A percentile compares a stretch with the other conserved stretches of the same genome.
phyloP scores from a whole-genome alignment of 2,888 invertebrate genomes.

The Limulus polyphemus region DNA sequence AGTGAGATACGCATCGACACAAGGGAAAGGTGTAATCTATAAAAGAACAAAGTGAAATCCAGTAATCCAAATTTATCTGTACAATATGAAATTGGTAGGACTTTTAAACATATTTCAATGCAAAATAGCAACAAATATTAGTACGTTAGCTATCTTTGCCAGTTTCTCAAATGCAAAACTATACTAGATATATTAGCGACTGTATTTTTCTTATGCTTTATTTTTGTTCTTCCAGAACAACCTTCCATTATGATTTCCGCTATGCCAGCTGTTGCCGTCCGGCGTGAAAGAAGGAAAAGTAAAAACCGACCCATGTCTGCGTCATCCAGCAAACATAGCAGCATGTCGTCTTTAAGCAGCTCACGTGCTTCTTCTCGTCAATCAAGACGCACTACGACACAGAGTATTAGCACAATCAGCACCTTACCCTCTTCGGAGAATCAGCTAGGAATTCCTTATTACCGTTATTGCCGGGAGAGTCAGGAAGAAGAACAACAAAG shows the following conservation, averaged over 20 bases:
- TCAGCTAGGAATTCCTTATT: not conserved
- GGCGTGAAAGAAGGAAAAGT: slow-evolving; percentile 63
- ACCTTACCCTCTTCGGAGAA: not conserved
- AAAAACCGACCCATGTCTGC: slow-evolving; percentile 26
- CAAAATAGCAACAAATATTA: too few species aligned
- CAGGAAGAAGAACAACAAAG: slow-evolving; percentile 16
- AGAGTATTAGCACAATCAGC: slow-evolving; percentile 20
- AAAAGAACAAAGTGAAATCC: too few species aligned
- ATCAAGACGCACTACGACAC: slow-evolving; percentile 9
- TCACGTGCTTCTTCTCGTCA: slow-evolving; percentile 6
- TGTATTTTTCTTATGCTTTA: too few species aligned
- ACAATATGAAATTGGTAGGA: too few species aligned
- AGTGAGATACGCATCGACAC: too few species aligned
- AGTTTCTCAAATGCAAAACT: too few species aligned
- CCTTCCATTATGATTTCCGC: slow-evolving; percentile 57
- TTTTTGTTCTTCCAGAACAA: too few species aligned
- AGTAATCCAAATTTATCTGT: too few species aligned
- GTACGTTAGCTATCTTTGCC: too few species aligned
- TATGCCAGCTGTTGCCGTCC: slow-evolving; percentile 73
- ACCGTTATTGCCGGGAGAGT: slow-evolving; percentile 7
- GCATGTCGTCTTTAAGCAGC: slow-evolving; percentile 16
- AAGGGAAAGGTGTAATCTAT: too few species aligned
- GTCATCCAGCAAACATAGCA: slow-evolving; percentile 12
- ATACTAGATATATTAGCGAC: too few species aligned
- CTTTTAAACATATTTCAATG: too few species aligned